These are phyloP conservation scores for Palythoa caribaeorum DNA, from an alignment of 92 coral and sea anemone species.

Conservation along the genomic window DNA sequence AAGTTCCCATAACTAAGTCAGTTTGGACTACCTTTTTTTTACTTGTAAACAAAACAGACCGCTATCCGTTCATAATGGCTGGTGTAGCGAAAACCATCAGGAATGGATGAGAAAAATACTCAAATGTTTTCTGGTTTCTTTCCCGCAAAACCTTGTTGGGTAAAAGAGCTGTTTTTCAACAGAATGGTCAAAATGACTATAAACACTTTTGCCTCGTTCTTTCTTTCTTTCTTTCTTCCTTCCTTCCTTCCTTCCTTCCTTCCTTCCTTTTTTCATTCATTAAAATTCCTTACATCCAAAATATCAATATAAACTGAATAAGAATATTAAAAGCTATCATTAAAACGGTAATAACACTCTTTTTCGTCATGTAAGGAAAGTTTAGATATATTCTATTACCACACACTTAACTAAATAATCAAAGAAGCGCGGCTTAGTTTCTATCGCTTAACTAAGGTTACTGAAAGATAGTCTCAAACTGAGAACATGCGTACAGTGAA, in stretches of 20 bases:
- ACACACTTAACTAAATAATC: not conserved
- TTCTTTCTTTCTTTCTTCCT: not conserved
- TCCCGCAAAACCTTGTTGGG: conserved; percentile 1
- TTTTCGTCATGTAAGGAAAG: not conserved
- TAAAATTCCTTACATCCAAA: not conserved
- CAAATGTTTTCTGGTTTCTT: not conserved
- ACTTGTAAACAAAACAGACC: not conserved
- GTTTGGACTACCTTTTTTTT: too few species aligned
- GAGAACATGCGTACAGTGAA: conserved; percentile 10
- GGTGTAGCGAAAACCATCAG: not conserved
- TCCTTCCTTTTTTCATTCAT: not conserved
- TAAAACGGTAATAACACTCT: not conserved
- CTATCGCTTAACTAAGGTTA: not conserved
- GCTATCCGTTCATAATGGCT: not conserved
- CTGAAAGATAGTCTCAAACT: conserved; percentile 6
- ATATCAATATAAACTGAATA: not conserved
- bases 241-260: not conserved
- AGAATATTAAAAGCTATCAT: not conserved
- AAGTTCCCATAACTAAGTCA: too few species aligned
- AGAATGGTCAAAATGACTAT: not conserved
- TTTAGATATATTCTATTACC: not conserved
- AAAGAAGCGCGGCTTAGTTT: too few species aligned
- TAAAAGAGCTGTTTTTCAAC: not conserved
- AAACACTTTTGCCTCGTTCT: too few species aligned
- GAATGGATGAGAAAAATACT: conserved; percentile 3